Conservation (phyloP, 1,140 invertebrate genomes). For the Hypothenemus hampei region DNA sequence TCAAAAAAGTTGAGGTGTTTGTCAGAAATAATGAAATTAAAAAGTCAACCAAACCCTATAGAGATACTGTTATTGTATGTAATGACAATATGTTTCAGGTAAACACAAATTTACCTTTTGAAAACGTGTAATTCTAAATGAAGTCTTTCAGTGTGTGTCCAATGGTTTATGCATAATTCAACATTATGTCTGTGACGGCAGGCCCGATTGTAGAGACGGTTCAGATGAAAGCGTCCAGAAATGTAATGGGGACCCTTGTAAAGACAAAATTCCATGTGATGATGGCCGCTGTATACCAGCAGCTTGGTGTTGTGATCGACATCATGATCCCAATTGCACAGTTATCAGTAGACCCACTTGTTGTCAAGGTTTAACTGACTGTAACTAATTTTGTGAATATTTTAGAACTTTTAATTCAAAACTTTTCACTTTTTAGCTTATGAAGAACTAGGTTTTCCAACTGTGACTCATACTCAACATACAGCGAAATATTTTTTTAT, state of each 20-base stretch:
- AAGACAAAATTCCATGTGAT: conserved; percentile 47
- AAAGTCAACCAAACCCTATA: conserved; percentile 19
- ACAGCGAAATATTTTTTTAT: conserved; percentile 41
- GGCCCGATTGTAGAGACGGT: conserved; percentile 57
- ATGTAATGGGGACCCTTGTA: conserved; percentile 52
- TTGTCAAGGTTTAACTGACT: conserved; percentile 36
- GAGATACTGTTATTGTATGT: conserved; percentile 34
- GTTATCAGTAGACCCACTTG: conserved; percentile 42
- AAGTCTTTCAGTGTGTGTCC: conserved; percentile 28
- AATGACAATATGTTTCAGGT: conserved; percentile 38
- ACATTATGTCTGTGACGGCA: conserved; percentile 62
- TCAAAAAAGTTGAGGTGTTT: conserved; percentile 31
- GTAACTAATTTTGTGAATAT: conserved; percentile 29
- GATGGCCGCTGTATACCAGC: conserved; percentile 52
- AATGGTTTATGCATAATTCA: conserved; percentile 54
- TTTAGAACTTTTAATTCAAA: background rate
- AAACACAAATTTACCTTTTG: background rate
- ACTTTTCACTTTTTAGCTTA: conserved; percentile 33
- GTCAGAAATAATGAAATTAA: conserved; percentile 31
- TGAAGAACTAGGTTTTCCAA: conserved; percentile 36
- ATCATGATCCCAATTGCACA: conserved; percentile 47
- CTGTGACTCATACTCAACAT: conserved; percentile 29
- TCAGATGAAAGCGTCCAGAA: conserved; percentile 48
- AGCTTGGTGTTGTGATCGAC: conserved; percentile 50
- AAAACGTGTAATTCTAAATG: background rate